These are phyloP conservation scores for Acridotheres tristis DNA, from an alignment of 2,797 vertebrate species.

Conservation along the genomic window DNA sequence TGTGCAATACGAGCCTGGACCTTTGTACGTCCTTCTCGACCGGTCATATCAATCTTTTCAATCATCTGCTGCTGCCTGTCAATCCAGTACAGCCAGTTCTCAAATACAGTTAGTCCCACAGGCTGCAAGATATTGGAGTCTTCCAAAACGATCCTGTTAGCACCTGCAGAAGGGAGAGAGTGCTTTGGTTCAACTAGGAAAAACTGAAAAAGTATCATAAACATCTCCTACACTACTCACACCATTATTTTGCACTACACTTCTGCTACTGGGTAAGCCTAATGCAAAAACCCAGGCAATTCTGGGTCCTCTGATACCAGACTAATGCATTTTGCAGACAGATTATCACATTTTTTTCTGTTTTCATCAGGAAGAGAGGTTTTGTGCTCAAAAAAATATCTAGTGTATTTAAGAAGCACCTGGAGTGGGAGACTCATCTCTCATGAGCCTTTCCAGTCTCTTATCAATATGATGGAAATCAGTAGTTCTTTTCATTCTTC, in stretches of 20 bases:
- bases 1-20: conserved; percentile 94
- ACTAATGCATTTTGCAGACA: background rate
- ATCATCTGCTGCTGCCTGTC: conserved; percentile 99
- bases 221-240: background rate
- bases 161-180: conserved; percentile 76
- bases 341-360: background rate
- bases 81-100: conserved; percentile 96
- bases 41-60: conserved; percentile 94
- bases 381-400: background rate
- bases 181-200: background rate
- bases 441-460: background rate
- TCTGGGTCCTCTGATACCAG: background rate
- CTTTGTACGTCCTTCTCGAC: conserved; percentile 92
- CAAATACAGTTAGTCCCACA: conserved; percentile 93
- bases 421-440: background rate
- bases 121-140: conserved; percentile 98
- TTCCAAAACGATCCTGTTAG: conserved; percentile 92
- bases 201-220: background rate
- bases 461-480: background rate
- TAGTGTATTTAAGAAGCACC: background rate
- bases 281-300: background rate
- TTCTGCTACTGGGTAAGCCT: background rate
- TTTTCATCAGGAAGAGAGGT: background rate
- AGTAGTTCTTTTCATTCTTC: background rate
- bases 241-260: background rate